Evolutionary conservation across 2,113 vertebrate genomes (phyloP).

Genomic region (Chiloscyllium plagiosum): DNA sequence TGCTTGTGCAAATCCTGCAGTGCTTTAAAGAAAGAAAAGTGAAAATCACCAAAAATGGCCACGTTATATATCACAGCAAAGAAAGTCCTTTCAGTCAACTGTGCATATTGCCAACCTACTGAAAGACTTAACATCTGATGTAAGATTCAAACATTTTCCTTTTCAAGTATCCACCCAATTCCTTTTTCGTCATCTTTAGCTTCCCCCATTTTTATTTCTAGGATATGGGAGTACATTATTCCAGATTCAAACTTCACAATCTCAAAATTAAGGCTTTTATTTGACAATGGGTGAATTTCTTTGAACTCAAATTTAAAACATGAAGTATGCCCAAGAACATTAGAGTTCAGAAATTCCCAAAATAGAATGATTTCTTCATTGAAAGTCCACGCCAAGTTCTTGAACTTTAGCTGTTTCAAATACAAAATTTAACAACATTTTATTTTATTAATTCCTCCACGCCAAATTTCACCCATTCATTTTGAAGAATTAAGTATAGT

Average conservation of each 20-base stretch:
- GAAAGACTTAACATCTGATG: not conserved
- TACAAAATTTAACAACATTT: not conserved
- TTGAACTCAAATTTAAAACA: not conserved
- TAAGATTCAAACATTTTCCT: not conserved
- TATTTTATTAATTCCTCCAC: not conserved
- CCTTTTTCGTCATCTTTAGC: not conserved
- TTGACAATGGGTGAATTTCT: not conserved
- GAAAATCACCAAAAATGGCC: not conserved
- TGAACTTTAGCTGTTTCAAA: not conserved
- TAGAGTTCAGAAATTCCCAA: not conserved
- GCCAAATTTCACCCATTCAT: not conserved
- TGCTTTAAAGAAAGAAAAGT: slow-evolving; percentile 48
- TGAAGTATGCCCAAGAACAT: not conserved
- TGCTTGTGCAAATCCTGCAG: slow-evolving; percentile 65
- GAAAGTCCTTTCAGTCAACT: not conserved
- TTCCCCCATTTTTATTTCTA: not conserved
- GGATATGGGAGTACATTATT: not conserved
- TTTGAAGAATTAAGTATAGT: not conserved
- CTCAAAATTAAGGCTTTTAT: not conserved
- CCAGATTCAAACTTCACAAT: not conserved
- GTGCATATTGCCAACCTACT: not conserved
- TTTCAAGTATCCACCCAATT: not conserved
- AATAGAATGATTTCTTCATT: not conserved
- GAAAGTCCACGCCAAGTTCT: not conserved
- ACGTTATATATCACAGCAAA: not conserved